Base-by-base conservation (phyloP, 2,888 invertebrate genomes). In the Athripsodes cinereus region DNA sequence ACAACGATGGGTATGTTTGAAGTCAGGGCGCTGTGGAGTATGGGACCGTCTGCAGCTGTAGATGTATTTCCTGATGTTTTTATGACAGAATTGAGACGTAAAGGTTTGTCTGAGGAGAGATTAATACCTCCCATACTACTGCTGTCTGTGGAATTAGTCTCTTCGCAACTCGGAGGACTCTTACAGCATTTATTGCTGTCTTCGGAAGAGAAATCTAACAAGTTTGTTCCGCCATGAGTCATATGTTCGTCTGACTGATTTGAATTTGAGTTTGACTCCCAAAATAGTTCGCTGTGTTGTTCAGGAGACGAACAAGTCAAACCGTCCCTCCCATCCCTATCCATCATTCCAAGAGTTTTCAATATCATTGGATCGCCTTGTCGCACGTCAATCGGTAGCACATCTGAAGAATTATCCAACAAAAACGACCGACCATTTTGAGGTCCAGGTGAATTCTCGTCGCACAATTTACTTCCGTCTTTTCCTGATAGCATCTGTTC, bases 81-180 rank as follows among this genome's bases (percentile, higher is more conserved):
- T 20, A 79, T 79, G 2, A 79, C 79, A 0, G 78, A 76, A 59
- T 78, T 76, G n/a, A 78, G 64, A 47, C 79, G 66, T 67, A 75
- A 67, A 1, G 60, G 60, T 8, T 75, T 73, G 18, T 72, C 66
- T 0, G 77, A 75, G 19, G 58, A 51, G 10, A 50, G 13, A 31
- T 57, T 50, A 20, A 52, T 57, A 6, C 59, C 62, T 19, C 59
- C 62, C 1, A 59, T 48, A 52, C 61, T 61, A 51, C 63, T 61
- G 46, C 59, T 59, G 53, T 78, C 78, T 0, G 75, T 76, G 0
- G 76, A 76, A 51, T 75, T 74, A 0, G 72, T 71, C 63, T 77
- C 76, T 51, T 78, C 78, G 63, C 66, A 71, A 0, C 71, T 73
- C 1, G 57, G 51, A 0, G 78, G 76, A 58, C 76, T 78, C 57